Percentiles rank a stretch among this genome's conserved stretches.
Conservation (phyloP, 2,113 vertebrate species). For the Cisticola juncidis region DNA sequence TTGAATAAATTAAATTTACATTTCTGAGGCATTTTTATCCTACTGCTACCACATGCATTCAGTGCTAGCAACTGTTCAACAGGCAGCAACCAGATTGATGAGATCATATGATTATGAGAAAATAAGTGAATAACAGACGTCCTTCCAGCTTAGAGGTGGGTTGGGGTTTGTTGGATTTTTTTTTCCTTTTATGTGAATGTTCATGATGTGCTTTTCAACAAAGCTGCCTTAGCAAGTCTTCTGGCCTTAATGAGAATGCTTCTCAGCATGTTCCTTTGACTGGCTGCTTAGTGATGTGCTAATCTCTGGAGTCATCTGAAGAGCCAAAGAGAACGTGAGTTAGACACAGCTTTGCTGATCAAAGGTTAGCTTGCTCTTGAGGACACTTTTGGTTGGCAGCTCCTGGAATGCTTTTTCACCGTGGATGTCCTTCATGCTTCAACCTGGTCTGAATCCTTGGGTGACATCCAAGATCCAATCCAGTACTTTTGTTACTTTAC, state of each 20-base stretch:
- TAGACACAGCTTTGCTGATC: not conserved
- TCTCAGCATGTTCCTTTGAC: not conserved
- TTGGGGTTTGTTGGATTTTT: not conserved
- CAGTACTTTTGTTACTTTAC: not conserved
- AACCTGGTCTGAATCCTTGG: not conserved
- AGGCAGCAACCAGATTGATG: not conserved
- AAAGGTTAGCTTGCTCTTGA: not conserved
- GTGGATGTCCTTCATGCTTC: not conserved
- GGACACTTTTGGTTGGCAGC: not conserved
- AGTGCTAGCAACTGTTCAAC: not conserved
- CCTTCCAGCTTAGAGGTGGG: not conserved
- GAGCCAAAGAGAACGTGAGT: not conserved
- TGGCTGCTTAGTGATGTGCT: not conserved
- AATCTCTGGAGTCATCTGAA: not conserved
- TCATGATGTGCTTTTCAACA: not conserved
- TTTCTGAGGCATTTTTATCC: not conserved
- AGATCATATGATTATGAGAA: not conserved
- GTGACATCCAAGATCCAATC: not conserved
- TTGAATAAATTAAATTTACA: not conserved
- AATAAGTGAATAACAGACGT: not conserved
- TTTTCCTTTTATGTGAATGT: not conserved
- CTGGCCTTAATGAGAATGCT: not conserved
- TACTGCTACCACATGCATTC: not conserved
- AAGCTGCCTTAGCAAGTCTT: not conserved
- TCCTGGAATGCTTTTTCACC: not conserved